These are phyloP conservation scores for Patiria pectinifera DNA, from an alignment of 53 echinoderm and acorn worm genomes.

Conservation along the genomic window DNA sequence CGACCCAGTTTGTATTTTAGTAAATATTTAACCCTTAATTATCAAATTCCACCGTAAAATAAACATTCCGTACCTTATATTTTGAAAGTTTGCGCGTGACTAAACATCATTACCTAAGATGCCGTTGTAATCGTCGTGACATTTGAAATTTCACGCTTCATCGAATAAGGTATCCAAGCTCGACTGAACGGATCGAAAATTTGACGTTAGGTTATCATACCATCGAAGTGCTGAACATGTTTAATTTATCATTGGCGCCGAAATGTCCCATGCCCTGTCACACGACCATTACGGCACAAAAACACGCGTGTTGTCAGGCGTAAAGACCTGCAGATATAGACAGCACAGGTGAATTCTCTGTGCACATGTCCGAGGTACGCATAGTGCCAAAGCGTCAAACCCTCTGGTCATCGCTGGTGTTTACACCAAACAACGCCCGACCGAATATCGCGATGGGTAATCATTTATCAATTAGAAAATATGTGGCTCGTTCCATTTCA, in stretches of 20 bases:
- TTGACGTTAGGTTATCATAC: not conserved
- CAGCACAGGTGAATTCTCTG: not conserved
- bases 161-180: not conserved
- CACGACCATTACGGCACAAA: not conserved
- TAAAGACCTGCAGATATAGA: not conserved
- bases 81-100: not conserved
- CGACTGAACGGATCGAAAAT: not conserved
- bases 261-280: not conserved
- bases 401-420: no score
- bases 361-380: not conserved
- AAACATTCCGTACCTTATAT: not conserved
- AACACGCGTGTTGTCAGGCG: not conserved
- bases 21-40: not conserved
- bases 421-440: no score
- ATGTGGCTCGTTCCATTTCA: no score
- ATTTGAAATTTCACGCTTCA: conserved; percentile 28
- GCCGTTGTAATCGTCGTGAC: conserved; percentile 1
- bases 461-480: no score
- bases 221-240: not conserved
- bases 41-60: not conserved
- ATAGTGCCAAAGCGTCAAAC: no score
- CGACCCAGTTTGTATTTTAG: not conserved
- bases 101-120: not conserved
- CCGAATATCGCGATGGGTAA: no score
- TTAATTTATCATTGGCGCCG: not conserved